These are phyloP conservation scores for Agonopterix subpropinquella DNA, from an alignment of 2,888 invertebrate species.

Conservation along the genomic window DNA sequence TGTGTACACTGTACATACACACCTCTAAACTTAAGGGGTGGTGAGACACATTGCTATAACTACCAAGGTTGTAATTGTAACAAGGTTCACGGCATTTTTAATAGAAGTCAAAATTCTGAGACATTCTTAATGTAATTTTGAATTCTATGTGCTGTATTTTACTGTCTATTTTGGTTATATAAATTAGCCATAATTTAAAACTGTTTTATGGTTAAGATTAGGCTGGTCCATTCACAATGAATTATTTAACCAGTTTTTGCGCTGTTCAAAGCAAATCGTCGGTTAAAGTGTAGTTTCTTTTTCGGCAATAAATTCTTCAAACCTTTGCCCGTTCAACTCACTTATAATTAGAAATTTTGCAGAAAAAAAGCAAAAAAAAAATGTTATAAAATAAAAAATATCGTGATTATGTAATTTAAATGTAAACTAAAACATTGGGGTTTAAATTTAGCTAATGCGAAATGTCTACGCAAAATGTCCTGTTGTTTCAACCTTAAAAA, in stretches of 20 bases:
- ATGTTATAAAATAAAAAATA: conserved; percentile 40
- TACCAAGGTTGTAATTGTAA: too few relatives aligned
- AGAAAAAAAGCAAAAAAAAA: conserved; percentile 40
- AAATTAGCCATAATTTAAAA: too few relatives aligned
- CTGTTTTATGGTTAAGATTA: too few relatives aligned
- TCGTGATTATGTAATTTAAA: conserved; percentile 47
- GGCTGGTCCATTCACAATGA: not conserved
- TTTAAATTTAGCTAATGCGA: conserved; percentile 50
- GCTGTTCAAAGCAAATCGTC: not conserved
- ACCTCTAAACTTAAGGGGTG: too few relatives aligned
- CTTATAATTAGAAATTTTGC: conserved; percentile 31
- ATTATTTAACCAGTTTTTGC: not conserved
- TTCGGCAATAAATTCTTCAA: conserved; percentile 24
- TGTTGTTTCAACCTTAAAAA: conserved; percentile 54
- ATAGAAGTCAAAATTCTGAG: too few relatives aligned
- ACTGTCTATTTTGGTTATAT: too few relatives aligned
- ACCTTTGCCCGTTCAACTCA: conserved; percentile 32
- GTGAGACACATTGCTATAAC: too few relatives aligned
- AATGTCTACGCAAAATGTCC: conserved; percentile 46
- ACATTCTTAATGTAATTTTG: too few relatives aligned
- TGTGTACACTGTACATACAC: too few relatives aligned
- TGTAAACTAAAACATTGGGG: conserved; percentile 43
- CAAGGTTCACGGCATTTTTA: too few relatives aligned
- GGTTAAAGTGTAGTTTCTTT: conserved; percentile 50
- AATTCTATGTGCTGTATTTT: too few relatives aligned